These are phyloP conservation scores for Percopsis transmontana DNA, from an alignment of 2,113 vertebrate species.

Conservation along the genomic window DNA sequence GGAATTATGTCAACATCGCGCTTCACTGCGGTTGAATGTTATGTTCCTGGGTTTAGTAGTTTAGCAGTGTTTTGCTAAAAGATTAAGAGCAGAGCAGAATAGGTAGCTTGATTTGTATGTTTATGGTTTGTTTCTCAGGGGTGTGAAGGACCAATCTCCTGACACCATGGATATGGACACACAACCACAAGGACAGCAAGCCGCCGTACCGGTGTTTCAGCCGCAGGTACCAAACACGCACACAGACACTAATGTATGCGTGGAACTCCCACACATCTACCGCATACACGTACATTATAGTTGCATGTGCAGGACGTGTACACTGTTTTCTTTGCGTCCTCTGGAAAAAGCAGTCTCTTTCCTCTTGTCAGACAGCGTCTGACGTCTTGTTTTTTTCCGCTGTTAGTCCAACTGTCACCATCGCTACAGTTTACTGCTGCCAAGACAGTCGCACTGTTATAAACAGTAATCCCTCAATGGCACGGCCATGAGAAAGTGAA, in stretches of 20 bases:
- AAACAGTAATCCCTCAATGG: not conserved
- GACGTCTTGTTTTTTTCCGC: not conserved
- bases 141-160: constrained; percentile 63
- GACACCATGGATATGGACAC: constrained; percentile 94
- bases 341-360: no score
- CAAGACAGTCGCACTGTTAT: not conserved
- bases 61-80: not conserved
- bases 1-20: no score
- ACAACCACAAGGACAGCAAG: constrained; percentile 89
- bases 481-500: not conserved
- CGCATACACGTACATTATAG: not conserved
- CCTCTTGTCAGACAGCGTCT: not conserved
- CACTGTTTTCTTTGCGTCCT: no score
- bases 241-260: not conserved
- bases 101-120: not conserved
- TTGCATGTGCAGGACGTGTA: no score
- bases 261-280: constrained; percentile 1
- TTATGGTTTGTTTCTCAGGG: constrained; percentile 71
- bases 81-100: not conserved
- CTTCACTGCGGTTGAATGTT: not conserved
- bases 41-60: not conserved
- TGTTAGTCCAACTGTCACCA: not conserved
- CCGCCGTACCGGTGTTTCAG: constrained; percentile 85
- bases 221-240: constrained; percentile 83
- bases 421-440: not conserved